A percentile compares a stretch with the other conserved stretches of the same genome.
Conservation (phyloP, 2,888 invertebrate genomes). For the Drosophila helvetica region DNA sequence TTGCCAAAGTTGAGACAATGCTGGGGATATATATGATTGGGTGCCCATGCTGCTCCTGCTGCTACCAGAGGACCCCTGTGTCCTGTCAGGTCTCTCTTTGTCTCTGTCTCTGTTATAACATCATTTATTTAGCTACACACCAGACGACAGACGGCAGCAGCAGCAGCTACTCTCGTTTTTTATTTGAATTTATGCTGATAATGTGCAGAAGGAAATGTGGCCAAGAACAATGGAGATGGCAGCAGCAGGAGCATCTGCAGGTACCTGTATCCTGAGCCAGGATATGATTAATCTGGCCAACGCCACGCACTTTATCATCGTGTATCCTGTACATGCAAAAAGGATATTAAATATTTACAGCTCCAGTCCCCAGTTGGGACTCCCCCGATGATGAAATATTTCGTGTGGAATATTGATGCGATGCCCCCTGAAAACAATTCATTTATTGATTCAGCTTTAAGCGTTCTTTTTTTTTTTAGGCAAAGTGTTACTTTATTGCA, state of each 20-base stretch:
- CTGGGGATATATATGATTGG: slow-evolving; percentile 44
- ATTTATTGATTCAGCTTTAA: slow-evolving; percentile 35
- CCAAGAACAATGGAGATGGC: slow-evolving; percentile 32
- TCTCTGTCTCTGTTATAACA: slow-evolving; percentile 70
- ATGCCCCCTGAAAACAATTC: slow-evolving; percentile 39
- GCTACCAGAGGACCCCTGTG: slow-evolving; percentile 27
- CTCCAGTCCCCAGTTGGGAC: slow-evolving; percentile 18
- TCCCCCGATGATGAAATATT: slow-evolving; percentile 54
- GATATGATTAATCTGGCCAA: slow-evolving; percentile 73
- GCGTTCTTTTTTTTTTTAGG: neutral
- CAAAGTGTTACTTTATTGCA: neutral
- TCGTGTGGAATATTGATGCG: slow-evolving; percentile 64
- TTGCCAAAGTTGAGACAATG: slow-evolving; percentile 58
- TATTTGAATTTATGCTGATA: slow-evolving; percentile 78
- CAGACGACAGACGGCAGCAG: slow-evolving; percentile 39
- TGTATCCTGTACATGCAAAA: slow-evolving; percentile 35
- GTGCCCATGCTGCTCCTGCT: slow-evolving; percentile 8
- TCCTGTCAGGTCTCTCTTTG: slow-evolving; percentile 54
- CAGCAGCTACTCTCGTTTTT: slow-evolving; percentile 39
- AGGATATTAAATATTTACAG: slow-evolving; percentile 72
- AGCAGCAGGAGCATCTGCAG: slow-evolving; percentile 41
- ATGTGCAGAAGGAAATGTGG: slow-evolving; percentile 53
- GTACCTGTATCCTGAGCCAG: slow-evolving; percentile 42
- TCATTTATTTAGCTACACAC: slow-evolving; percentile 71
- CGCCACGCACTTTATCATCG: slow-evolving; percentile 66